These are phyloP conservation scores for Nothobranchius furzeri DNA, from an alignment of 2,113 vertebrate species.

Conservation along the genomic window DNA sequence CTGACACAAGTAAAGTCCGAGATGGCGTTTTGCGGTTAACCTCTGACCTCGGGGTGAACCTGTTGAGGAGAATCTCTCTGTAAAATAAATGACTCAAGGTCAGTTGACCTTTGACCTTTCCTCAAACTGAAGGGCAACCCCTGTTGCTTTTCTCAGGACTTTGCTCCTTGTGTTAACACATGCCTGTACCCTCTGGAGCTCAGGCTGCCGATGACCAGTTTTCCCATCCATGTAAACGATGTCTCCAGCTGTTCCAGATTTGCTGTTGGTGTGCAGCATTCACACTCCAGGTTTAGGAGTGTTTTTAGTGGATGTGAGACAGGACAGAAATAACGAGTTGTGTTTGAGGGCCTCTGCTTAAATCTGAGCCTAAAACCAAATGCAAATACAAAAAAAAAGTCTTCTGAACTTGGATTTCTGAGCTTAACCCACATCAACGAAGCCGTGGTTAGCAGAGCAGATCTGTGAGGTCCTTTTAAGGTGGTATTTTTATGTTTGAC, in stretches of 20 bases:
- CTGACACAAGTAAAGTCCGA: too few species aligned
- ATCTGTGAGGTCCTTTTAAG: conserved; percentile 43
- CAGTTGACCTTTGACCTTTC: too few species aligned
- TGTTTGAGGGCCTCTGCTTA: conserved; percentile 14
- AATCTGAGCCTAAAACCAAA: conserved; percentile 33
- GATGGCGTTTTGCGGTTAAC: too few species aligned
- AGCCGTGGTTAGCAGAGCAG: not conserved
- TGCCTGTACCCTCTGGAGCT: too few species aligned
- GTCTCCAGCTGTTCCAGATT: conserved; percentile 10
- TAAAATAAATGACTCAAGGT: too few species aligned
- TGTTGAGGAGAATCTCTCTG: too few species aligned
- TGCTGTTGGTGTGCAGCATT: not conserved
- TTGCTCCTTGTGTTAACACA: too few species aligned
- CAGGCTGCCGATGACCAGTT: too few species aligned
- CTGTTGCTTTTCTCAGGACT: too few species aligned
- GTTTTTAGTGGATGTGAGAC: conserved; percentile 6
- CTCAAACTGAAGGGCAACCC: too few species aligned
- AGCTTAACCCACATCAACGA: conserved; percentile 39
- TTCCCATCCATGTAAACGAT: conserved; percentile 5
- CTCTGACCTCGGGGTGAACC: too few species aligned
- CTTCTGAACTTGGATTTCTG: conserved; percentile 51
- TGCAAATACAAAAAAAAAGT: conserved; percentile 49
- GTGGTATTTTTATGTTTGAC: conserved; percentile 52
- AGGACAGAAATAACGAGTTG: not conserved
- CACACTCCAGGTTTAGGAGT: conserved; percentile 6